Evolutionary conservation across 2,113 vertebrate species (phyloP), one percentile per base, ranked within the genome.

Genomic region (Menura novaehollandiae): DNA sequence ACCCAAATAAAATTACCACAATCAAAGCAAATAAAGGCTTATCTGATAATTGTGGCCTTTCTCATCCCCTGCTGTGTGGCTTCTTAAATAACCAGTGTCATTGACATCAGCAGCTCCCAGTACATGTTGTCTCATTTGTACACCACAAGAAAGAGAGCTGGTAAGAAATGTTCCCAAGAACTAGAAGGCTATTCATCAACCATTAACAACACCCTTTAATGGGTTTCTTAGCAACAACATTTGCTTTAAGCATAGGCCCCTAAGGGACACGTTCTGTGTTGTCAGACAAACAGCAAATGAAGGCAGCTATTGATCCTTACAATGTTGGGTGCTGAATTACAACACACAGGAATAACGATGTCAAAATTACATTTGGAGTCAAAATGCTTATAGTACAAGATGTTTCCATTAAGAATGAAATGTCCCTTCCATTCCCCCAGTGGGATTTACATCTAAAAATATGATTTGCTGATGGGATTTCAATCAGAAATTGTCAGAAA

Each of bases 191-290:
- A 87, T 83, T 95, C 51, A 52, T 64, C 0, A 2, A 90, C 91
- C 96, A 94, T 97, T 97, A 97, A 93, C 84, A 80, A 24, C 69
- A 82, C 80, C 46, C 46, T 86, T 95, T 89, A 95, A 85, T 80
- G 53, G 47, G 69, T 92, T 91, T 94, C 91, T 95, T 92, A 95
- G 88, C 88, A 96, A 96, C 75, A 79, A 68, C 11, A 14, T 58
- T 93, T 95, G 76, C 68, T 95, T 95, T 76, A 89, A 95, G 59
- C 37, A 60, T 41, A 72, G 28, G 10, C 11, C 73, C 58, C 66
- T 72, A 66, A 93, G 93, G 81, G 75, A 66, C 24, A 3, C 39
- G 32, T 51, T 95, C 84, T 88, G n/a, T 94, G 53, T 91, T 92
- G 93, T 83, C 90, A 94, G 90, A 71, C 79, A 66, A 71, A 92